phyloP scores from a whole-genome alignment of 2,888 invertebrate species.

The Leucophora obtusa region DNA sequence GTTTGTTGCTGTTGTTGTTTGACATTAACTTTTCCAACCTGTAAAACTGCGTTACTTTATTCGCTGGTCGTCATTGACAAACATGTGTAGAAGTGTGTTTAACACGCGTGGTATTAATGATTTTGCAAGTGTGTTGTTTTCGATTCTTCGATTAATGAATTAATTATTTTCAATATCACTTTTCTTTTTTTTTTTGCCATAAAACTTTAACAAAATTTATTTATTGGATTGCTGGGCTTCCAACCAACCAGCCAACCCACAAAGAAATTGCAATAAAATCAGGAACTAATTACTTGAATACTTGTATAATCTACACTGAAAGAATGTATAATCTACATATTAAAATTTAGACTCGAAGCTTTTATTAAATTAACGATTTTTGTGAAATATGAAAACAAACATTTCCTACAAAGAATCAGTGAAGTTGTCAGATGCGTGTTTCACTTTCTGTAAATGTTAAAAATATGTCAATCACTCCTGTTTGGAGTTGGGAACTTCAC shows the following conservation, averaged over 20 bases:
- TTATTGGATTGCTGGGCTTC: background rate
- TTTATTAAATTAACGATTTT: too few relatives aligned
- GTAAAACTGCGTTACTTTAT: constrained; percentile 6
- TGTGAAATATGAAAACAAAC: too few relatives aligned
- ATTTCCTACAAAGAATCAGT: too few relatives aligned
- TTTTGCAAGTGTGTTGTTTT: constrained; percentile 20
- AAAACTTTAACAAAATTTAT: background rate
- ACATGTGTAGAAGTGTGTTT: constrained; percentile 48
- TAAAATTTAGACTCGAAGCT: too few relatives aligned
- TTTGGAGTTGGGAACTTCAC: too few relatives aligned
- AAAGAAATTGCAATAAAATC: background rate
- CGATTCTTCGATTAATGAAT: constrained; percentile 25
- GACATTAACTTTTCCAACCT: background rate
- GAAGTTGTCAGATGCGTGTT: too few relatives aligned
- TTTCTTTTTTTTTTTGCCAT: background rate
- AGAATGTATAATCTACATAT: too few relatives aligned
- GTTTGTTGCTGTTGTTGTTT: constrained; percentile 7
- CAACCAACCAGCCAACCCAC: background rate
- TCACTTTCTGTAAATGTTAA: too few relatives aligned
- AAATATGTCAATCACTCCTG: too few relatives aligned
- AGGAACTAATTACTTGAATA: background rate
- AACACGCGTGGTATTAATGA: constrained; percentile 56
- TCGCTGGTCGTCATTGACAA: background rate
- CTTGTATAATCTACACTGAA: too few relatives aligned
- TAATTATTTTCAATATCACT: constrained; percentile 42